A percentile compares a stretch with the other conserved stretches of the same genome.
Conservation (phyloP, 2,888 invertebrate genomes). For the Clanis bilineata region DNA sequence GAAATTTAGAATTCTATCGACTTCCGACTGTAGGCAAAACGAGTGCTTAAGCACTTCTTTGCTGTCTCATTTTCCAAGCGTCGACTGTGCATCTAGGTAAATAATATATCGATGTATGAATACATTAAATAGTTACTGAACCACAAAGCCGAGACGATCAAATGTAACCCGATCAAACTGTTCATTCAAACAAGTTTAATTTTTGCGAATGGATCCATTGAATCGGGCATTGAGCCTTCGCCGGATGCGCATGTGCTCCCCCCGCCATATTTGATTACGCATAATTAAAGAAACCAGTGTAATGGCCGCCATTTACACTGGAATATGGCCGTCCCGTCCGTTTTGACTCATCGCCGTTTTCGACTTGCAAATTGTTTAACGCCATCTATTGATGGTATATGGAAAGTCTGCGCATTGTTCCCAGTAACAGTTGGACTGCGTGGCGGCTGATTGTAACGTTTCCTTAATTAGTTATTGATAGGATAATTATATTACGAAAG, state of each 20-base stretch:
- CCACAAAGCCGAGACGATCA: background rate
- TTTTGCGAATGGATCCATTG: constrained; percentile 36
- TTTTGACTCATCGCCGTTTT: constrained; percentile 47
- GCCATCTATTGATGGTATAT: background rate
- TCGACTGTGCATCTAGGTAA: too few species aligned
- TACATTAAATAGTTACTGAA: background rate
- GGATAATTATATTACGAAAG: too few species aligned
- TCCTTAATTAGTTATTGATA: background rate
- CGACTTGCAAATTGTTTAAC: constrained; percentile 34
- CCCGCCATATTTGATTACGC: constrained; percentile 35
- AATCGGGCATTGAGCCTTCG: constrained; percentile 31
- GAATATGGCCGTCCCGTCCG: constrained; percentile 43
- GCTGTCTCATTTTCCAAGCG: too few species aligned
- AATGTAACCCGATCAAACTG: background rate
- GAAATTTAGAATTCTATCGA: too few species aligned
- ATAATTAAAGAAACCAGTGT: constrained; percentile 19
- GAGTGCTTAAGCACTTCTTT: too few species aligned
- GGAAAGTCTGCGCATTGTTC: constrained; percentile 2
- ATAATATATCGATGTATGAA: too few species aligned
- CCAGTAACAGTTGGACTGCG: too few species aligned
- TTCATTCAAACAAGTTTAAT: constrained; percentile 22
- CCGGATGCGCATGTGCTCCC: constrained; percentile 26
- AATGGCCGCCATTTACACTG: constrained; percentile 49
- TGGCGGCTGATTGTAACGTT: background rate
- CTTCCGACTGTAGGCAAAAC: too few species aligned